phyloP scores from a whole-genome alignment of 2,797 vertebrate genomes.

The Danio albolineatus region DNA sequence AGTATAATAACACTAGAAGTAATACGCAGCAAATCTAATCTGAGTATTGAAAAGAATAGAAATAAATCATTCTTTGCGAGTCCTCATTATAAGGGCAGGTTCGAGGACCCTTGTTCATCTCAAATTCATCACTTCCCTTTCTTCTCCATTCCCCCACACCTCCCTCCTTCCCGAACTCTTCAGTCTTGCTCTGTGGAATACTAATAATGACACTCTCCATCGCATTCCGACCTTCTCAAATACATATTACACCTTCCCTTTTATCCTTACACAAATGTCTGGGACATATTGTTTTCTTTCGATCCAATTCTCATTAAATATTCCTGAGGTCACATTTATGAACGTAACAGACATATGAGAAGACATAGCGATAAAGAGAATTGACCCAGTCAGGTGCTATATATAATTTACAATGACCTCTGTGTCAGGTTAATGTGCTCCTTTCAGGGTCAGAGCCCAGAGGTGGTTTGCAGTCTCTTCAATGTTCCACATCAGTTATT shows the following conservation, averaged over 20 bases:
- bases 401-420: conserved; percentile 26
- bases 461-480: not conserved
- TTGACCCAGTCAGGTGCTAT: conserved; percentile 5
- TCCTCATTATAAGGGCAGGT: not conserved
- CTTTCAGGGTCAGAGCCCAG: conserved; percentile 28
- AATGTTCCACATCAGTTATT: conserved; percentile 11
- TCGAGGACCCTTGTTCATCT: conserved; percentile 10
- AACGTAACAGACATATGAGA: not conserved
- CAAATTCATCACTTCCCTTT: conserved; percentile 3
- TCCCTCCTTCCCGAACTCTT: not conserved
- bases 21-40: not conserved
- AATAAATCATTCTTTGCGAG: not conserved
- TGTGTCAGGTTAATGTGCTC: conserved; percentile 16
- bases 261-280: not conserved
- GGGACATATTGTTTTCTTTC: conserved; percentile 3
- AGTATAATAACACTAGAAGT: not conserved
- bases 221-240: conserved; percentile 35
- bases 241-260: conserved; percentile 24
- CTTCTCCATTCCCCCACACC: not conserved
- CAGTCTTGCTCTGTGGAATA: conserved; percentile 17
- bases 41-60: not conserved
- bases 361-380: not conserved
- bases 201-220: conserved; percentile 16
- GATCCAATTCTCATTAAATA: conserved; percentile 17
- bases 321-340: conserved; percentile 22